phyloP scores from a whole-genome alignment of 2,113 vertebrate genomes.

The Neogale vison region DNA sequence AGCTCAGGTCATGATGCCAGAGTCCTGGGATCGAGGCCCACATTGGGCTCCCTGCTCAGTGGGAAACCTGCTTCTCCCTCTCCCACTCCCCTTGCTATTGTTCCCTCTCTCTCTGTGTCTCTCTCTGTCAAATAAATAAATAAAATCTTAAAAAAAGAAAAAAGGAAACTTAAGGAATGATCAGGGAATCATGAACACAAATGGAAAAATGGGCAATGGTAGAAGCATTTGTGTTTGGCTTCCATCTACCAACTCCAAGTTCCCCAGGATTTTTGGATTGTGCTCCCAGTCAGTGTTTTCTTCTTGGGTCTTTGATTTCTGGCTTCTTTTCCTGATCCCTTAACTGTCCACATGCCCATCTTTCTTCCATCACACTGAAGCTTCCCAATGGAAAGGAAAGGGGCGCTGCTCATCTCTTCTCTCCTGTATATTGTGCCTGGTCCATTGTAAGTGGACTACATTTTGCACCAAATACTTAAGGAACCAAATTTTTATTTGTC shows the following conservation, averaged over 20 bases:
- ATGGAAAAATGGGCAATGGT: not conserved
- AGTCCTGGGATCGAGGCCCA: too few relatives aligned
- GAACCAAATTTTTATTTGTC: not conserved
- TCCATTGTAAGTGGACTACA: not conserved
- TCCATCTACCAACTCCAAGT: not conserved
- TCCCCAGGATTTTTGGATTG: not conserved
- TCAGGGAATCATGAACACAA: not conserved
- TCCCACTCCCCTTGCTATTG: too few relatives aligned
- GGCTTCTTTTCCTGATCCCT: not conserved
- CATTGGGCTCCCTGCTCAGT: too few relatives aligned
- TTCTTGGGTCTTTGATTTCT: not conserved
- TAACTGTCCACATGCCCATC: not conserved
- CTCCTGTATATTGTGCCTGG: accelerated
- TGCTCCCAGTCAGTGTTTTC: not conserved
- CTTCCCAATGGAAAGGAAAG: not conserved
- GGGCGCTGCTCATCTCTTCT: not conserved
- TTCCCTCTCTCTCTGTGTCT: too few relatives aligned
- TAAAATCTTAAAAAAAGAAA: too few relatives aligned
- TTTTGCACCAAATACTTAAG: not conserved
- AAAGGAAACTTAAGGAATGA: not conserved
- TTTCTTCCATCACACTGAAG: not conserved
- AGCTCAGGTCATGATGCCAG: too few relatives aligned
- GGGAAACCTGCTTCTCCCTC: too few relatives aligned
- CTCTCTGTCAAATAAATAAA: too few relatives aligned
- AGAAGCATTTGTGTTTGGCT: not conserved